These are phyloP conservation scores for Nematostella vectensis DNA, from an alignment of 92 coral and sea anemone genomes.

Conservation along the genomic window DNA sequence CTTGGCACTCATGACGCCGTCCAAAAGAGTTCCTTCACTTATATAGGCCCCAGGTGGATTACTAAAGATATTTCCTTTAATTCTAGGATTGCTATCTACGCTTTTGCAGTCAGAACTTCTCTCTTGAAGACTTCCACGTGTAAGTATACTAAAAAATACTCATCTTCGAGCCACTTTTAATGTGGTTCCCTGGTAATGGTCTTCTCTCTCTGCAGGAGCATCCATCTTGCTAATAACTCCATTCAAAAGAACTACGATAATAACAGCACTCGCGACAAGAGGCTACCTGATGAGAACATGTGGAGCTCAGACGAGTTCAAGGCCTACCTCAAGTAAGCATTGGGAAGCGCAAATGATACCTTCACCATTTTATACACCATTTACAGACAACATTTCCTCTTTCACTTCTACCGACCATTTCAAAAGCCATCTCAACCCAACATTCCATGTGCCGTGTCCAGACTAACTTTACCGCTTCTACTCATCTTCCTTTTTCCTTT, in stretches of 20 bases:
- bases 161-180: not conserved
- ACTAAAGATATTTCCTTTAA: too few relatives aligned
- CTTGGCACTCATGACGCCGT: too few relatives aligned
- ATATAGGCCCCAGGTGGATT: too few relatives aligned
- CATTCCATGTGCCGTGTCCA: too few relatives aligned
- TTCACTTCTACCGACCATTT: not conserved
- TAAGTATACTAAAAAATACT: conserved; percentile 21
- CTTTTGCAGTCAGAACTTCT: conserved; percentile 92
- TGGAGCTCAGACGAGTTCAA: conserved; percentile 91
- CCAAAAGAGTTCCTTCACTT: too few relatives aligned
- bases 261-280: conserved; percentile 81
- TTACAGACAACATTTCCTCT: not conserved
- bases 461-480: too few relatives aligned
- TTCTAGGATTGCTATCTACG: conserved; percentile 92
- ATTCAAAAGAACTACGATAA: conserved; percentile 87
- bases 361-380: too few relatives aligned
- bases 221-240: conserved; percentile 92
- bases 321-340: conserved; percentile 68
- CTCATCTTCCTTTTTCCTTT: too few relatives aligned
- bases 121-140: conserved; percentile 91
- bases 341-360: too few relatives aligned
- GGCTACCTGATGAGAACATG: conserved; percentile 93
- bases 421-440: not conserved
- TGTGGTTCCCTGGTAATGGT: not conserved
- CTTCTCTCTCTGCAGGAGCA: conserved; percentile 56